A percentile compares a stretch with the other conserved stretches of the same genome.
These are phyloP conservation scores for Nowickia ferox DNA, from an alignment of 2,888 invertebrate species.

Conservation along the genomic window DNA sequence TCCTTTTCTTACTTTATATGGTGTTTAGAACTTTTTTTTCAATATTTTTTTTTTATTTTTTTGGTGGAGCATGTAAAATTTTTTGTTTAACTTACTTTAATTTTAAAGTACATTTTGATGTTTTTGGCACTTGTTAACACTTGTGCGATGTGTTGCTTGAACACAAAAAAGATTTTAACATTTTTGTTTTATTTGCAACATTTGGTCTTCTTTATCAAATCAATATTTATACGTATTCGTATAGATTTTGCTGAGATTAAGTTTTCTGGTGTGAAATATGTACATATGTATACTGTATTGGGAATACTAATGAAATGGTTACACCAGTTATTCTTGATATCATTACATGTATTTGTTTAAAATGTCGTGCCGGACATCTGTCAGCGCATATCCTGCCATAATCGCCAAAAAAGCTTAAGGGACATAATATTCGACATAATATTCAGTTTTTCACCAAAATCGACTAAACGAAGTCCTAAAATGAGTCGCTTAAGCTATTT, in stretches of 20 bases:
- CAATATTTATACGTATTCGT: not conserved
- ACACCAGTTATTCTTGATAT: too few relatives aligned
- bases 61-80: conserved; percentile 26
- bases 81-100: conserved; percentile 55
- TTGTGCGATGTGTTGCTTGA: conserved; percentile 54
- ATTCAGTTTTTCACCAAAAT: too few relatives aligned
- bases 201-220: conserved; percentile 5
- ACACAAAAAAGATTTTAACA: conserved; percentile 66
- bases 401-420: too few relatives aligned
- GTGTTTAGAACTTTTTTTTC: conserved; percentile 37
- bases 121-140: conserved; percentile 71
- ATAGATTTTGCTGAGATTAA: not conserved
- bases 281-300: too few relatives aligned
- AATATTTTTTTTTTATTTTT: not conserved
- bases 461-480: too few relatives aligned
- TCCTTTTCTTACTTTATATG: conserved; percentile 1
- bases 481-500: too few relatives aligned
- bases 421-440: too few relatives aligned
- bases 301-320: too few relatives aligned
- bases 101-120: conserved; percentile 71
- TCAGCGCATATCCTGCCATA: too few relatives aligned
- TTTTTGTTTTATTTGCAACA: conserved; percentile 12
- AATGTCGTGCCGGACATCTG: too few relatives aligned
- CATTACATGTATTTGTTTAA: too few relatives aligned
- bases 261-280: not conserved